A percentile compares a stretch with the other conserved stretches of the same genome.
Evolutionary conservation across 2,113 vertebrate species (phyloP).

Genomic region (Cavia porcellus): DNA sequence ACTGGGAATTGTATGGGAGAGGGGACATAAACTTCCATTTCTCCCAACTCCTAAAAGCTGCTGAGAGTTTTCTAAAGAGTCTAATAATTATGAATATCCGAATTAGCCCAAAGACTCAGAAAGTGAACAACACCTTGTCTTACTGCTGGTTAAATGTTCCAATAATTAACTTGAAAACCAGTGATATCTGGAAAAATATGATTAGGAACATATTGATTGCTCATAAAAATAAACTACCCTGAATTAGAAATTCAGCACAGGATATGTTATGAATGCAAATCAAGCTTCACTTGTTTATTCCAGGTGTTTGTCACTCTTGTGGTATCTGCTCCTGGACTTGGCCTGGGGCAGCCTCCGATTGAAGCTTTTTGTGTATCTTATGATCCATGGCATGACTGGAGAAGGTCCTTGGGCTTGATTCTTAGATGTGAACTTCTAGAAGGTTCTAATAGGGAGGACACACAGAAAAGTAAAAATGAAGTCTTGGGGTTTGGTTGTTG

Average conservation of each 20-base stretch:
- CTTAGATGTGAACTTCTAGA: not conserved
- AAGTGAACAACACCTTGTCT: not conserved
- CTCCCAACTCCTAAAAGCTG: not conserved
- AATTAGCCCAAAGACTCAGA: not conserved
- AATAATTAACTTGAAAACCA: slow-evolving; percentile 18
- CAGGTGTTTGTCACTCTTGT: not conserved
- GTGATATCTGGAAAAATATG: not conserved
- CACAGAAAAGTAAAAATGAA: not conserved
- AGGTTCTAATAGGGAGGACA: not conserved
- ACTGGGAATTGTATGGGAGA: not conserved
- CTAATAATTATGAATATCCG: not conserved
- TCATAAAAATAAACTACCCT: slow-evolving; percentile 30
- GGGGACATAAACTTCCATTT: not conserved
- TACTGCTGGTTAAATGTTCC: not conserved
- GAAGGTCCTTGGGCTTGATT: not conserved
- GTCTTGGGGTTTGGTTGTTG: not conserved
- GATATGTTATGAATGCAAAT: not conserved
- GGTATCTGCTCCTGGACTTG: not conserved
- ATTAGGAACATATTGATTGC: not conserved
- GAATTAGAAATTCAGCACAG: not conserved
- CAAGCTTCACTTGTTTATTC: not conserved
- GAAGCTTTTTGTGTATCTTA: not conserved
- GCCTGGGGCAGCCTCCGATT: not conserved
- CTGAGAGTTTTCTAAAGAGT: not conserved
- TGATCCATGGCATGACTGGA: not conserved